Base-by-base conservation (phyloP, 2,888 invertebrate genomes). In the Diogma glabrata region DNA sequence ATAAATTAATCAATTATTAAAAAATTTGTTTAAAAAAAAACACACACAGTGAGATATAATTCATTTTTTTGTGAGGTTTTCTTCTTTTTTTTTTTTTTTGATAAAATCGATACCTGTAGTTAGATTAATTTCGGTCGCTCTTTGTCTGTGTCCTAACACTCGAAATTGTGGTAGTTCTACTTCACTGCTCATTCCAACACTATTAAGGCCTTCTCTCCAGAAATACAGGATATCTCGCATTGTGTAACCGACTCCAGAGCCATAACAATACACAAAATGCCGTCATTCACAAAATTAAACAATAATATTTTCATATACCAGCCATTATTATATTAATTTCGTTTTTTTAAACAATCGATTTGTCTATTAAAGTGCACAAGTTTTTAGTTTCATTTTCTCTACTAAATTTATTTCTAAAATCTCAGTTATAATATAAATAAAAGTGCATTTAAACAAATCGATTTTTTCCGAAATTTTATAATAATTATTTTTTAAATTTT, bases 171-270 rank as follows among this genome's bases (percentile, higher is more conserved):
- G 93, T 73, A 94, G 84, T 79, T 91, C 87, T 77, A 93, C 90
- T 76, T 91, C 89, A 75, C 82, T 85, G 82, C 88, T 87, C 79
- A 93, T 90, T 75, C 90, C 90, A 76, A 94, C 91, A 76, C 92
- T 90, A 75, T 83, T 82, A 73, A 81, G 79, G 72, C 90, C 91
- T 77, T 87, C 83, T 78, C 86, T 86, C 93, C 93, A 94, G 79
- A 86, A 87, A 82, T 93, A 93, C 75, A 88, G 86, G 80, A 92
- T 91, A 83, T 91, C 91, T 81, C 86, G 86, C 89, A 90, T 91
- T 79, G 91, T 91, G 85, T 91, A 91, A 82, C 91, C 91, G 85
- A 91, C 91, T 91, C 76, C 62, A 63, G 61, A 63, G 56, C 57
- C 57, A 57, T 57, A 57, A 57, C 56, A 57, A 58, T 56, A 60